Evolutionary conservation across 2,797 vertebrate species (phyloP).

Genomic region (Halcyon leucocephala): DNA sequence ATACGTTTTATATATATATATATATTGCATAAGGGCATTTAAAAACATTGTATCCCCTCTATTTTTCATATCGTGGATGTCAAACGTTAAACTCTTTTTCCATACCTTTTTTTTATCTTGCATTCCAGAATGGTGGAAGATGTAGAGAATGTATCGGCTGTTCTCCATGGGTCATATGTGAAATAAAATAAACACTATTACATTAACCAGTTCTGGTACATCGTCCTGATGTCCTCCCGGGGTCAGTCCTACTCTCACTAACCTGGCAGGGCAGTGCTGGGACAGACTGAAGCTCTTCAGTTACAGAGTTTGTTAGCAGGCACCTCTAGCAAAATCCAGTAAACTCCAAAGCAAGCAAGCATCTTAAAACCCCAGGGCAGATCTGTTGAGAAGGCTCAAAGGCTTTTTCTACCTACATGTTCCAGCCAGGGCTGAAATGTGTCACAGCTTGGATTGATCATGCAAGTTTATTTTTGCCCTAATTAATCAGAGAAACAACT

Average conservation of each 20-base stretch:
- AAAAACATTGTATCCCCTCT: slow-evolving; percentile 75
- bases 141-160: slow-evolving; percentile 77
- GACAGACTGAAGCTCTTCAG: background rate
- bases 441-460: slow-evolving; percentile 59
- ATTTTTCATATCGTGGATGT: slow-evolving; percentile 78
- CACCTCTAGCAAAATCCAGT: background rate
- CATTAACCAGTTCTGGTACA: background rate
- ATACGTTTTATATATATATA: slow-evolving; percentile 72
- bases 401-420: background rate
- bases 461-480: slow-evolving; percentile 63
- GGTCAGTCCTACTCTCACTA: background rate
- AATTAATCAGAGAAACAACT: slow-evolving; percentile 74
- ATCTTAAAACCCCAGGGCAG: background rate
- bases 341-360: background rate
- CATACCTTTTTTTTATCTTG: slow-evolving; percentile 50
- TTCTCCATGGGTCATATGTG: slow-evolving; percentile 77
- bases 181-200: slow-evolving; percentile 74
- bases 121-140: slow-evolving; percentile 69
- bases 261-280: background rate
- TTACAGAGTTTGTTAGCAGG: background rate
- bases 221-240: background rate
- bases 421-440: slow-evolving; percentile 57
- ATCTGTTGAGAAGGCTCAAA: background rate
- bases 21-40: slow-evolving; percentile 83
- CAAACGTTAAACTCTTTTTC: slow-evolving; percentile 53